Base-by-base conservation (phyloP, 2,113 vertebrate genomes). In the Gorsachius goisagi region DNA sequence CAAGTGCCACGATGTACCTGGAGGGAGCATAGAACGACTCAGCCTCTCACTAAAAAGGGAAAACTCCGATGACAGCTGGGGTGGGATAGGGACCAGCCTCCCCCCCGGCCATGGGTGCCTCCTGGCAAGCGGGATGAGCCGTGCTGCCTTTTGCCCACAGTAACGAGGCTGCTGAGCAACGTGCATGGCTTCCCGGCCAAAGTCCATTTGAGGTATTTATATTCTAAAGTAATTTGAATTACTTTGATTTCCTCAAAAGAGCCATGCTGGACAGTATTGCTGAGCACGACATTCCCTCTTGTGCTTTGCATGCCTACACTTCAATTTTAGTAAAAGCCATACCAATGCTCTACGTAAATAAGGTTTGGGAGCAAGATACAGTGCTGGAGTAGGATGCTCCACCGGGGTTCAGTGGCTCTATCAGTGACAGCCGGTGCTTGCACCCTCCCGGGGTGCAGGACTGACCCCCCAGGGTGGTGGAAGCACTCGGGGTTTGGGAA, bases 121-220 rank as follows among this genome's bases (percentile, higher is more conserved):
- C 37, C 21, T 1, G 3, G 47, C 2, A 2, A 55, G 49, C 5
- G 2, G 22, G 44, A 24, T 2, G 10, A 39, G 52, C 83, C 2
- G 3, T 26, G 52, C 8, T 5, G 3, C 33, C 15, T 19, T 67
- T 39, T 47, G 62, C 17, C 32, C 59, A 52, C 12, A 1, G 37
- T 33, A 76, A 71, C 6, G 8, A 37, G 37, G 37, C 21, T 20
- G 22, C 23, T 4, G 18, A 50, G 37, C 50, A 41, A 73, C 12
- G 3, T 3, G 26, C 68, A 12, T 5, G 5, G 45, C 47, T 63
- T 49, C 72, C 30, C 9, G 4, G 73, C 24, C 49, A 53, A 66
- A 59, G 37, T 10, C 45, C 53, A 2, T 18, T 11, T 39, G 59
- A 53, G 7, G 13, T 69, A 50, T 56, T 84, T 44, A 60, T n/a